phyloP scores from a whole-genome alignment of 2,888 invertebrate species.

The Stenolophus ochropezus region DNA sequence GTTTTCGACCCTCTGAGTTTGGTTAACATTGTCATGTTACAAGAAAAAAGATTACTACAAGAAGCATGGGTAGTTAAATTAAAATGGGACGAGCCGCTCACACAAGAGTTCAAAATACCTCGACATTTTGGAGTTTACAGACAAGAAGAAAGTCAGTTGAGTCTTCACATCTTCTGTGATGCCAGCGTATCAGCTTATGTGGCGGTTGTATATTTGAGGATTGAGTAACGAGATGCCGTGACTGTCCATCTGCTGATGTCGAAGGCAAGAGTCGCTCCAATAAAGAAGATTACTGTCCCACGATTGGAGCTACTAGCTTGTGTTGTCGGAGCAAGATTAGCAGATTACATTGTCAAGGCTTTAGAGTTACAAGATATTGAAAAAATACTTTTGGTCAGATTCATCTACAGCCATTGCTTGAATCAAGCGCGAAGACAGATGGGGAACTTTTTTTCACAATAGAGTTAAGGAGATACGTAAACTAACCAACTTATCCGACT shows the following conservation, averaged over 20 bases:
- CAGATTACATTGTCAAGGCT: conserved; percentile 32
- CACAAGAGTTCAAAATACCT: conserved; percentile 13
- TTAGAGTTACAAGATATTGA: conserved; percentile 32
- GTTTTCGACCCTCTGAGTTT: no score
- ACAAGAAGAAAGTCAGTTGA: neutral
- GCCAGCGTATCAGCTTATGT: neutral
- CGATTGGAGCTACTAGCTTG: conserved; percentile 67
- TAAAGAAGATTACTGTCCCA: conserved; percentile 64
- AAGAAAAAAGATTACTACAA: conserved; percentile 64
- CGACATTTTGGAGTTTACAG: neutral
- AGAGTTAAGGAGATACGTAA: conserved; percentile 65
- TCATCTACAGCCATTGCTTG: conserved; percentile 64
- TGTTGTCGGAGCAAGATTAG: conserved; percentile 64
- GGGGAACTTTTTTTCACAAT: conserved; percentile 63
- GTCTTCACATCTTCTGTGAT: neutral
- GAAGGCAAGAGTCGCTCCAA: conserved; percentile 66
- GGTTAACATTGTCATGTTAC: no score
- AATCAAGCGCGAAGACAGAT: conserved; percentile 62
- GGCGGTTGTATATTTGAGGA: neutral
- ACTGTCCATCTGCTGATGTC: conserved; percentile 65
- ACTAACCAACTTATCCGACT: conserved; percentile 60
- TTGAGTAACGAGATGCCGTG: conserved; percentile 5
- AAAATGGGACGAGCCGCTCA: conserved; percentile 45
- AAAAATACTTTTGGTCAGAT: conserved; percentile 64
- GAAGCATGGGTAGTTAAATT: conserved; percentile 55